phyloP scores from a whole-genome alignment of 2,113 vertebrate species.

The Cervus canadensis region DNA sequence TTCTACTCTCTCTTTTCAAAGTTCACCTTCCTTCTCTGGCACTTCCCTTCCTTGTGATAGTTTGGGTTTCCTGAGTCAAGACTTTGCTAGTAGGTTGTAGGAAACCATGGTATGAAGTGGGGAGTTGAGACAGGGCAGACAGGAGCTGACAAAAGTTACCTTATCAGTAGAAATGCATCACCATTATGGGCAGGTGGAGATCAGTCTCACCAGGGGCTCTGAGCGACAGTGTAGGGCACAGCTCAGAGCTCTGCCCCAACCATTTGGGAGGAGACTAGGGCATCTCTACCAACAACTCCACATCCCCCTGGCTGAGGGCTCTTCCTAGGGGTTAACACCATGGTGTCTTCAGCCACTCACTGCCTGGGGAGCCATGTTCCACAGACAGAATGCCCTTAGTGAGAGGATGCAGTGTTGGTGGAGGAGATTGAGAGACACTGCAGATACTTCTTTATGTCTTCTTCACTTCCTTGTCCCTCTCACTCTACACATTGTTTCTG shows the following conservation, averaged over 20 bases:
- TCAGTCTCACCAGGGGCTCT: neutral
- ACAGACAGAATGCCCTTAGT: neutral
- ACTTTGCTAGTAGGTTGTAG: neutral
- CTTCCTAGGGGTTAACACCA: neutral
- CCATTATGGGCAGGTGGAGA: neutral
- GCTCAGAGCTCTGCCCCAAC: neutral
- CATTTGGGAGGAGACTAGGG: neutral
- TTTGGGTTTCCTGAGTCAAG: neutral
- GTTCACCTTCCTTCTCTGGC: neutral
- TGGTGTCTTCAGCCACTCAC: neutral
- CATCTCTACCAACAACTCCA: neutral
- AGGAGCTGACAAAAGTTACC: neutral
- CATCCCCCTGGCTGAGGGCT: neutral
- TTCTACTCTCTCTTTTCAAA: neutral
- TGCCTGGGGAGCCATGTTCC: neutral
- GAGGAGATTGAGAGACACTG: neutral
- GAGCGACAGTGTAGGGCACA: neutral
- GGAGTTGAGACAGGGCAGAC: neutral
- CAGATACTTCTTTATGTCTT: neutral
- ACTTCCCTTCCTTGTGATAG: neutral
- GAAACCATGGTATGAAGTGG: neutral
- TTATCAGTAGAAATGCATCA: neutral
- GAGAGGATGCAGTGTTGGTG: accelerated
- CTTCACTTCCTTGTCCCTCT: neutral
- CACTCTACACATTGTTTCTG: neutral